Base-by-base conservation (phyloP, 2,113 vertebrate species). In the Himantopus leucocephalus region DNA sequence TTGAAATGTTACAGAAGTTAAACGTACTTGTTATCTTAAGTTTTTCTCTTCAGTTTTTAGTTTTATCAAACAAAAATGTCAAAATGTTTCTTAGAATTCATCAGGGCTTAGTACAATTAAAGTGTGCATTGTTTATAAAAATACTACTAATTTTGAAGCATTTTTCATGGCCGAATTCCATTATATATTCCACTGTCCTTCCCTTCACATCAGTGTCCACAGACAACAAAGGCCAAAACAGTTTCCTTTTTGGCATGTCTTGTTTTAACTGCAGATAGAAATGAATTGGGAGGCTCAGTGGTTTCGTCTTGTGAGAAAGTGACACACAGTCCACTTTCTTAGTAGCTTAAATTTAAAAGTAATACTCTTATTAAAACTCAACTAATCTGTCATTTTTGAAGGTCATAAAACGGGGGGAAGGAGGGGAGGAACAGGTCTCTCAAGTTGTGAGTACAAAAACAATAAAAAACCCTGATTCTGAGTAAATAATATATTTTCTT, bases 1-100 rank as follows among this genome's bases (percentile, higher is more conserved):
- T 39, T 60, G 10, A 80, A 86, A 64, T n/a, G 3, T 56, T 84
- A 21, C 3, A 34, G n/a, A 19, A 81, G 13, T 35, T 58, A 67
- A 58, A 12, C 1, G 1, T 59, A 60, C 8, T 8, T 1, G 0
- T 53, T 72, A 20, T 53, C 17, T 32, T 21, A 29, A 32, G 10
- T 23, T 47, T 41, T 79, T 43, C 7, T 63, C 34, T 80, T 80
- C 30, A 15, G 29, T 76, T 83, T 67, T 58, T 74, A 43, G 11
- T 68, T 88, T 77, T 70, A 23, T 59, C 45, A 85, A 81, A 45
- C 32, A 67, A 71, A 79, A 84, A n/a, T 66, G 26, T 20, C 1
- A 0, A 23, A 70, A 39, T 41, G 4, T 70, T 8, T 37, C 55
- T 20, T 73, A 6, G 30, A 71, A 62, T 78, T 82, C 20, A 70